These are phyloP conservation scores for Osmerus mordax DNA, from an alignment of 2,113 vertebrate species.

Conservation along the genomic window DNA sequence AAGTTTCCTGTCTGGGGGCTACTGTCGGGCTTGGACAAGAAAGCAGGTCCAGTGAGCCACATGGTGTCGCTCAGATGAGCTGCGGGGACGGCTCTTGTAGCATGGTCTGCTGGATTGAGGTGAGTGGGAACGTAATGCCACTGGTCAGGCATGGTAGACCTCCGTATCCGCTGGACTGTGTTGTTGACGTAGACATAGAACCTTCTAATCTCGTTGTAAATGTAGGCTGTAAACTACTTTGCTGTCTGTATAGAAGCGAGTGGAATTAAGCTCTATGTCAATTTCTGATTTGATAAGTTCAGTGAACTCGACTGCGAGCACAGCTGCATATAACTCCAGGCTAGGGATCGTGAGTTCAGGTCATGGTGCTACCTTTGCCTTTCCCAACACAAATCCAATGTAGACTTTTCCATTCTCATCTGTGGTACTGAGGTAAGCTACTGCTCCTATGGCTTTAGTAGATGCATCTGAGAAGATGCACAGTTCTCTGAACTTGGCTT, in stretches of 20 bases:
- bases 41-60: constrained; percentile 21
- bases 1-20: background rate
- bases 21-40: background rate
- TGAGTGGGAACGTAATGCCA: constrained; percentile 29
- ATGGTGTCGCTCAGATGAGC: background rate
- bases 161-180: constrained; percentile 22
- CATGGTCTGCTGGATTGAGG: constrained; percentile 32
- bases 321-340: too few species aligned
- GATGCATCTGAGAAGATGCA: too few species aligned
- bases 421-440: too few species aligned
- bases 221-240: background rate
- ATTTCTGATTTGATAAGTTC: background rate
- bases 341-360: too few species aligned
- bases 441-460: too few species aligned
- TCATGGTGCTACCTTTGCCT: too few species aligned
- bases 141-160: constrained; percentile 12
- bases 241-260: background rate
- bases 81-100: constrained; percentile 18
- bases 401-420: too few species aligned
- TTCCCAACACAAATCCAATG: too few species aligned
- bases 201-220: background rate
- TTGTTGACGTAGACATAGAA: constrained; percentile 30
- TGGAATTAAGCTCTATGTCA: background rate
- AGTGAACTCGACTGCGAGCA: background rate
- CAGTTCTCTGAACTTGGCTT: too few species aligned